These are phyloP conservation scores for Callinectes sapidus DNA, from an alignment of 2,888 invertebrate genomes.

Conservation along the genomic window DNA sequence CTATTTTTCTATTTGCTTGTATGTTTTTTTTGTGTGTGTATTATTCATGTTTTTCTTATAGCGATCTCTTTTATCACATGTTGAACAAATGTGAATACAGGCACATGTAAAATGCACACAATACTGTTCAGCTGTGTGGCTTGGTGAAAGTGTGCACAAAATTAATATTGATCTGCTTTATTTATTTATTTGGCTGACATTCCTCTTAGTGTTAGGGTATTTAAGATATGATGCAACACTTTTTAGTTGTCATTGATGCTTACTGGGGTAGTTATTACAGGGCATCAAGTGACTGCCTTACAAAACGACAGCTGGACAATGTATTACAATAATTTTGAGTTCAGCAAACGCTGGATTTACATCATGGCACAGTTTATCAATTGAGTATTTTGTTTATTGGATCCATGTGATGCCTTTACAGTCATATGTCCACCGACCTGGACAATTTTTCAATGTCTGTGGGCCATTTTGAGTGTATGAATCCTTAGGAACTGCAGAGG, in stretches of 20 bases:
- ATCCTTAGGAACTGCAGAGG: neutral
- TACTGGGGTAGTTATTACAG: too few species aligned
- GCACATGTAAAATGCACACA: neutral
- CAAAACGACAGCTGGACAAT: too few species aligned
- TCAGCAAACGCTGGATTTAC: neutral
- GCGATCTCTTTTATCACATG: neutral
- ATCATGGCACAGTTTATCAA: neutral
- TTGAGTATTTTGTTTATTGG: neutral
- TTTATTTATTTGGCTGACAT: neutral
- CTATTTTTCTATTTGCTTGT: neutral
- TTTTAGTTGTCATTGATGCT: neutral
- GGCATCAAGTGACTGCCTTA: too few species aligned
- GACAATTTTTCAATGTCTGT: neutral
- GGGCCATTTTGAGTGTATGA: neutral
- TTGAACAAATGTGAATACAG: neutral
- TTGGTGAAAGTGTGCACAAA: neutral
- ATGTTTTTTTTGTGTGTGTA: neutral
- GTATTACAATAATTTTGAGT: too few species aligned
- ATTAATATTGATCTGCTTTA: neutral
- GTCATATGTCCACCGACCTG: neutral
- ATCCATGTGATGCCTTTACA: neutral
- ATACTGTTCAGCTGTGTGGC: neutral
- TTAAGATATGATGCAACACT: too few species aligned
- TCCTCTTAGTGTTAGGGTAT: too few species aligned
- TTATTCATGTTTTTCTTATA: neutral